These are phyloP conservation scores for Corydoras sp. DNA, from an alignment of 2,113 vertebrate species.

Conservation along the genomic window DNA sequence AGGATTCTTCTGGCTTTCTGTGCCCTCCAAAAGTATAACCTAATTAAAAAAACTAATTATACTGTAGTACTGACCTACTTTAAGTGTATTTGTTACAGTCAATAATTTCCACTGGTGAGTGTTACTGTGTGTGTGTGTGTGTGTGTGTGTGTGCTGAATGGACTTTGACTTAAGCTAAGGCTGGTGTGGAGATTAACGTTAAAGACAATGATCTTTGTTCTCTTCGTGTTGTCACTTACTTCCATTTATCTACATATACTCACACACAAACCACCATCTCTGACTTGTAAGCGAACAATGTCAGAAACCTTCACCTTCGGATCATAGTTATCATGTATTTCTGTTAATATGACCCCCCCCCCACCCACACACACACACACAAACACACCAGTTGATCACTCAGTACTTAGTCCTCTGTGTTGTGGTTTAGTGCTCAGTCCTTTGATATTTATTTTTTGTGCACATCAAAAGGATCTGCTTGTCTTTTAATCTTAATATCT, in stretches of 20 bases:
- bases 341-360: neutral
- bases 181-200: conserved; percentile 64
- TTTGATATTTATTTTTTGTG: conserved; percentile 36
- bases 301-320: too few species aligned
- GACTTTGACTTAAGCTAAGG: conserved; percentile 49
- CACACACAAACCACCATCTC: neutral
- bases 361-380: conserved; percentile 2
- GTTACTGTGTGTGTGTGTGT: conserved; percentile 19
- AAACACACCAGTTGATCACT: neutral
- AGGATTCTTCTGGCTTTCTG: too few species aligned
- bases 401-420: neutral
- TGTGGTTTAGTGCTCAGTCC: conserved; percentile 10
- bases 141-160: conserved; percentile 43
- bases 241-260: neutral
- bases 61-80: neutral
- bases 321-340: neutral
- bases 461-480: conserved; percentile 29
- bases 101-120: neutral
- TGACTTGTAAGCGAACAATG: neutral
- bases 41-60: neutral
- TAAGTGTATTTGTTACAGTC: conserved; percentile 21
- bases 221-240: neutral
- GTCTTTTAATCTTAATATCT: conserved; percentile 23
- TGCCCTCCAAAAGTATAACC: too few species aligned
- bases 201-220: conserved; percentile 64